These are phyloP conservation scores for Ennomos erosarius DNA, from an alignment of 2,888 invertebrate species.

Conservation along the genomic window DNA sequence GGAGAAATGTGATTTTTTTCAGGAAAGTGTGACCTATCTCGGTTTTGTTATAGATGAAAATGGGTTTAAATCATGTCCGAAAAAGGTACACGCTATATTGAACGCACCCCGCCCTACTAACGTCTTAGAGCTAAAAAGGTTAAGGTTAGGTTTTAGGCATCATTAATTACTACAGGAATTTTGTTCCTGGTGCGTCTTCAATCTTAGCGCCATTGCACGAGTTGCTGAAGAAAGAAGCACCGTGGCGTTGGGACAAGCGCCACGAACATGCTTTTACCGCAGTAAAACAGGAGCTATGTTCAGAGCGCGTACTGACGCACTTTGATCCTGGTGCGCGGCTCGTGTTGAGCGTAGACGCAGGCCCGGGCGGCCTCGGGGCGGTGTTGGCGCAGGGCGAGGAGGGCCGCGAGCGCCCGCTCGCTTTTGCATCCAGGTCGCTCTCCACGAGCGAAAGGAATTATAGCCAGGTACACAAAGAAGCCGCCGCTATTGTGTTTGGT, in stretches of 20 bases:
- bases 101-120: constrained; percentile 36
- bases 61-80: constrained; percentile 15
- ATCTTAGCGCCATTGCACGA: constrained; percentile 38
- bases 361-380: constrained; percentile 29
- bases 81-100: constrained; percentile 43
- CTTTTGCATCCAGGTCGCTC: not conserved
- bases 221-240: constrained; percentile 9
- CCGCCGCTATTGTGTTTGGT: not conserved
- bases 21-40: constrained; percentile 18
- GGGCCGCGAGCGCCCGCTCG: constrained; percentile 1
- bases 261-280: constrained; percentile 8
- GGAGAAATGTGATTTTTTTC: constrained; percentile 15
- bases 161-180: constrained; percentile 45
- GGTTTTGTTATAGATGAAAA: constrained; percentile 27
- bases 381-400: constrained; percentile 20
- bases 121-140: constrained; percentile 37
- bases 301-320: constrained; percentile 6
- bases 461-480: constrained; percentile 22
- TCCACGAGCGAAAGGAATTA: constrained; percentile 12
- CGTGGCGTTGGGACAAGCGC: constrained; percentile 19
- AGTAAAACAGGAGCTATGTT: constrained; percentile 10
- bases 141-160: constrained; percentile 45
- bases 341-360: constrained; percentile 25
- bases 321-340: constrained; percentile 13
- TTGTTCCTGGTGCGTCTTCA: constrained; percentile 40